A percentile compares a stretch with the other conserved stretches of the same genome.
Conservation (phyloP, 2,113 vertebrate genomes). For the Apodemus speciosus region DNA sequence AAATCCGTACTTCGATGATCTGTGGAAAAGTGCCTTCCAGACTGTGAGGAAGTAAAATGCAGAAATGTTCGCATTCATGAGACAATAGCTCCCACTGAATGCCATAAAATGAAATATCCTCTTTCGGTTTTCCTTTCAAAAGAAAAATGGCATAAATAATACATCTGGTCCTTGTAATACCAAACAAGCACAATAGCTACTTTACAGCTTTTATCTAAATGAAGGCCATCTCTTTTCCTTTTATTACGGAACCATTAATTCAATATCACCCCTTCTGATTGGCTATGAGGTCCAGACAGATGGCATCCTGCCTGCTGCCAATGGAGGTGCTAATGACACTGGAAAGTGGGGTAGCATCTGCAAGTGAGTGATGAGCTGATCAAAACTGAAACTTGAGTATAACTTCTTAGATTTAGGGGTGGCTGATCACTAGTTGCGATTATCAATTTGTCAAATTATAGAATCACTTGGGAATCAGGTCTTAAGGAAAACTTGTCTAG, state of each 20-base stretch:
- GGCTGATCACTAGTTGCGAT: neutral
- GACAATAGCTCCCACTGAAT: slow-evolving; percentile 87
- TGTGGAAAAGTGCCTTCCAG: slow-evolving; percentile 81
- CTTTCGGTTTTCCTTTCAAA: slow-evolving; percentile 87
- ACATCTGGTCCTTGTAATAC: slow-evolving; percentile 87
- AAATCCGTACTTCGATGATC: slow-evolving; percentile 83
- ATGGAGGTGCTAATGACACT: slow-evolving; percentile 34
- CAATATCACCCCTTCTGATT: slow-evolving; percentile 86
- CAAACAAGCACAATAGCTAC: slow-evolving; percentile 89
- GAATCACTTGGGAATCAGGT: too few species aligned
- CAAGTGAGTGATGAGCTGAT: neutral
- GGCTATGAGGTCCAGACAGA: slow-evolving; percentile 81
- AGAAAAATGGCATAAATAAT: slow-evolving; percentile 91
- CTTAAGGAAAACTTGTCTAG: neutral
- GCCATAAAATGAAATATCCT: slow-evolving; percentile 88
- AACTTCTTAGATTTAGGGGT: neutral
- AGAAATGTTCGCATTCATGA: slow-evolving; percentile 87
- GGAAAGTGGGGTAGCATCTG: slow-evolving; percentile 59
- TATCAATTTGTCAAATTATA: neutral
- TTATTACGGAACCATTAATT: slow-evolving; percentile 88
- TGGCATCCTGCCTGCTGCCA: slow-evolving; percentile 80
- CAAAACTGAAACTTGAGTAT: slow-evolving; percentile 8
- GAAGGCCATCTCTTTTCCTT: slow-evolving; percentile 89
- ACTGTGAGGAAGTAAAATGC: slow-evolving; percentile 83
- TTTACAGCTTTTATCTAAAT: slow-evolving; percentile 87